Base-by-base conservation (phyloP, 2,113 vertebrate genomes). In the Peromyscus polionotus region DNA sequence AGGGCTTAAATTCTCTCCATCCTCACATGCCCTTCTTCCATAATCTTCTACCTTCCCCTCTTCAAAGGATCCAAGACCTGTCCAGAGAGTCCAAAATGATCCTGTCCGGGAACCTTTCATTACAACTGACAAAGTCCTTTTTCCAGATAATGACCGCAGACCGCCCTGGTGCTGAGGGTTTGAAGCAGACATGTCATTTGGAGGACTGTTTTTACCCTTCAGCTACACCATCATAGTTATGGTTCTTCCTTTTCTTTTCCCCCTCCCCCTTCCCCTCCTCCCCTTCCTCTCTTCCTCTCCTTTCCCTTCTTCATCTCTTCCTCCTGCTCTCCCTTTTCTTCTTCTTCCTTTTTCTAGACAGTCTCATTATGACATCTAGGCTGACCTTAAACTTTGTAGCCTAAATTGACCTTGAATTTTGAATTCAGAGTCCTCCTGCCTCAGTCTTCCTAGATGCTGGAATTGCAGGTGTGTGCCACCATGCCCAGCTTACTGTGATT, bases 211-310 rank as follows among this genome's bases (percentile, higher is more conserved):
- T 33, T 84, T 42, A 7, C 73, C 51, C 26, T 22, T 39, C 10
- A 20, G 9, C 22, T 16, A 28, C 6, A 63, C 36, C 24, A 2
- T 39, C 13, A 11, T 33, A 39, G n/a, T 72, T 36, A 70, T 3
- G 36, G 9, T 84, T 39, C n/a, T n/a, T 20, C 51, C 33, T 13
- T 81, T 57, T 13, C 10, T 81, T 19, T 33, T 80, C 36, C 51
- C 54, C 33, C 19, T 59, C 63, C 63, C 9, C 63, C 24, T 61
- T 24, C 61, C 67, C 4, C 31, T 10, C 31, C 3, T 26, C 5
- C 33, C 51, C 9, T 36, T 11, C 51, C 2, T 4, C 36, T 13
- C 2, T n/a, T 7, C 17, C 19, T 2, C 8, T 1, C 3, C 28
- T 4, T 26, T 3, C 48, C 26, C 24, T 12, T 51, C 39, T 48